Evolutionary conservation across 2,888 invertebrate species (phyloP).

Genomic region (Prosapia bicincta): DNA sequence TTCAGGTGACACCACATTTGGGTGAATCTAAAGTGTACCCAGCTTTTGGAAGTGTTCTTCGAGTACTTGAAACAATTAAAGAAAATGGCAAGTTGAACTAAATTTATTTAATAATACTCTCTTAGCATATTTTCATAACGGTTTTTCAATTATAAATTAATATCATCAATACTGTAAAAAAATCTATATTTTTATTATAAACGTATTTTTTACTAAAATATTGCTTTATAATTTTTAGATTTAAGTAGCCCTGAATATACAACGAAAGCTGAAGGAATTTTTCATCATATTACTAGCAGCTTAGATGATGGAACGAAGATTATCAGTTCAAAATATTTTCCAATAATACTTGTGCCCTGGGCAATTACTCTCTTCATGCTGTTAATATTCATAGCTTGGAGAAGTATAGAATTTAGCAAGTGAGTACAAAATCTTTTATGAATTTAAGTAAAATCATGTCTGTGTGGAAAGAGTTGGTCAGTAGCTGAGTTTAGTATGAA

Average conservation of each 20-base stretch:
- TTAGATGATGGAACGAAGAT: not conserved
- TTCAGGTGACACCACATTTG: constrained; percentile 29
- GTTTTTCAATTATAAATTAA: too few relatives aligned
- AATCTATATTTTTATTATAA: too few relatives aligned
- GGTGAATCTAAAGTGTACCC: constrained; percentile 34
- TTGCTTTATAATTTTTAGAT: too few relatives aligned
- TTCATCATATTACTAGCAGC: not conserved
- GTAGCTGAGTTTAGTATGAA: too few relatives aligned
- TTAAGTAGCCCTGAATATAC: too few relatives aligned
- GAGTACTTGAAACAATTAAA: constrained; percentile 36
- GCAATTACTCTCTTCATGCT: not conserved
- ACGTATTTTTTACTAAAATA: too few relatives aligned
- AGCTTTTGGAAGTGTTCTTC: constrained; percentile 35
- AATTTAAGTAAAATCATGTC: not conserved
- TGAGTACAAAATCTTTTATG: not conserved
- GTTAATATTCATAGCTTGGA: not conserved
- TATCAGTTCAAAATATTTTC: not conserved
- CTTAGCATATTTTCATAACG: not conserved
- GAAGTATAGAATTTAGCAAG: not conserved
- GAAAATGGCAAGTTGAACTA: constrained; percentile 26
- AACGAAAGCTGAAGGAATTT: too few relatives aligned
- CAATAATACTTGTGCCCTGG: not conserved
- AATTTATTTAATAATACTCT: not conserved
- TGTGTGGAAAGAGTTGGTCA: too few relatives aligned
- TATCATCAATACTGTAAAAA: too few relatives aligned